These are phyloP conservation scores for Ennomos fuscantarius DNA, from an alignment of 2,888 invertebrate species.

Conservation along the genomic window DNA sequence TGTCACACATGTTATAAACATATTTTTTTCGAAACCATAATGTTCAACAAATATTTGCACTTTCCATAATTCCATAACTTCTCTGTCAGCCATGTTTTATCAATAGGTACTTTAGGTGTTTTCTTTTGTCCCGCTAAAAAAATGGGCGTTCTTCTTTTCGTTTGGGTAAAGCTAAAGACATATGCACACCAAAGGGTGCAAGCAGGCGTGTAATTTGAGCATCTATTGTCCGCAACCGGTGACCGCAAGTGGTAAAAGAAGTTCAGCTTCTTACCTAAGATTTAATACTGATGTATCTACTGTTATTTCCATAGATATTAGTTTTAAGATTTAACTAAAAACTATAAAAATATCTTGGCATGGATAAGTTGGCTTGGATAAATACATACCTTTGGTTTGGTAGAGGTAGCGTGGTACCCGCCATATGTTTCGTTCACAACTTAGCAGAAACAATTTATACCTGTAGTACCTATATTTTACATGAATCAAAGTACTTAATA, in stretches of 20 bases:
- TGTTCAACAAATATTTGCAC: neutral
- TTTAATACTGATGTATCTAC: neutral
- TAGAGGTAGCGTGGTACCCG: too few relatives aligned
- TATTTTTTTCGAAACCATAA: neutral
- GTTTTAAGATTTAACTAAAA: neutral
- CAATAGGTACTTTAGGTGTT: neutral
- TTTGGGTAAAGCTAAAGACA: conserved; percentile 1
- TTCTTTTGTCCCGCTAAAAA: neutral
- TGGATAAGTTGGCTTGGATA: too few relatives aligned
- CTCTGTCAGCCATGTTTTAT: neutral
- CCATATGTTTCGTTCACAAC: too few relatives aligned
- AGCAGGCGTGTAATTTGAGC: conserved; percentile 10
- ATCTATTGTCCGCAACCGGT: conserved; percentile 17
- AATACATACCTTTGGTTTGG: too few relatives aligned
- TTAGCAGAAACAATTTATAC: too few relatives aligned
- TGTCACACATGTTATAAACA: conserved; percentile 1
- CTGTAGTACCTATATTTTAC: too few relatives aligned
- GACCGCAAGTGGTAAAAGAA: conserved; percentile 10
- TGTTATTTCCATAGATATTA: neutral
- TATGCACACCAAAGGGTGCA: conserved; percentile 3
- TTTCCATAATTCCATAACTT: neutral
- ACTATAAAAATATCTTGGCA: too few relatives aligned
- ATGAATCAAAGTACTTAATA: too few relatives aligned
- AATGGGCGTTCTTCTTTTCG: neutral
- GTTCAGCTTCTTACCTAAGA: neutral